Evolutionary conservation across 1,140 invertebrate genomes (phyloP).

Genomic region (Adelges cooleyi): DNA sequence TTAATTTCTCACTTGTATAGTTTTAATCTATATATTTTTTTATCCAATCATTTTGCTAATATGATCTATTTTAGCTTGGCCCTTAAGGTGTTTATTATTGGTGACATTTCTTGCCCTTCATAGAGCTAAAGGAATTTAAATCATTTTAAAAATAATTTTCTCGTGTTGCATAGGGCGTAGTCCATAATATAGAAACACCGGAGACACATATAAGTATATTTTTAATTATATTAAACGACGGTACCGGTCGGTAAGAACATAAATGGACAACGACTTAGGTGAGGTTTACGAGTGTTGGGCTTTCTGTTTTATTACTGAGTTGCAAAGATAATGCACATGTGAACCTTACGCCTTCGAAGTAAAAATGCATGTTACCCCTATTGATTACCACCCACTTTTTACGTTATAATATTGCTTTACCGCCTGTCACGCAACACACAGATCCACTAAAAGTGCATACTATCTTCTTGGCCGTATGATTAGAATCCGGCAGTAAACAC

Average conservation of each 20-base stretch:
- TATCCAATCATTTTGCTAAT: no score
- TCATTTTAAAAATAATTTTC: no score
- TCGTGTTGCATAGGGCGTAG: no score
- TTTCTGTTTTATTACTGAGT: slow-evolving; percentile 1
- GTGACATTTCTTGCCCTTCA: no score
- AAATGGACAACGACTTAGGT: not conserved
- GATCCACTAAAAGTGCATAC: not conserved
- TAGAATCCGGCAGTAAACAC: slow-evolving; percentile 18
- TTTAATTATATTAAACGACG: slow-evolving; percentile 22
- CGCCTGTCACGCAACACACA: not conserved
- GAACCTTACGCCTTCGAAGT: not conserved
- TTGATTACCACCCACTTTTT: no score
- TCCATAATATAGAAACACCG: not conserved
- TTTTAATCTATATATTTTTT: no score
- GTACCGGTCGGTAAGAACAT: not conserved
- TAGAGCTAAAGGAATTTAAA: no score
- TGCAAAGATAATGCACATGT: slow-evolving; percentile 20
- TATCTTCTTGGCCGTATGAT: not conserved
- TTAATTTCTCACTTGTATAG: no score
- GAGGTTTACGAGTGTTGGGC: not conserved
- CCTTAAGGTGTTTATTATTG: no score
- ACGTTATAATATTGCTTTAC: no score
- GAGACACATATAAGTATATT: not conserved
- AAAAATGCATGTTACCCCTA: no score
- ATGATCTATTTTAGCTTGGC: no score